Evolutionary conservation across 2,113 vertebrate species (phyloP).

Genomic region (Garra rufa): DNA sequence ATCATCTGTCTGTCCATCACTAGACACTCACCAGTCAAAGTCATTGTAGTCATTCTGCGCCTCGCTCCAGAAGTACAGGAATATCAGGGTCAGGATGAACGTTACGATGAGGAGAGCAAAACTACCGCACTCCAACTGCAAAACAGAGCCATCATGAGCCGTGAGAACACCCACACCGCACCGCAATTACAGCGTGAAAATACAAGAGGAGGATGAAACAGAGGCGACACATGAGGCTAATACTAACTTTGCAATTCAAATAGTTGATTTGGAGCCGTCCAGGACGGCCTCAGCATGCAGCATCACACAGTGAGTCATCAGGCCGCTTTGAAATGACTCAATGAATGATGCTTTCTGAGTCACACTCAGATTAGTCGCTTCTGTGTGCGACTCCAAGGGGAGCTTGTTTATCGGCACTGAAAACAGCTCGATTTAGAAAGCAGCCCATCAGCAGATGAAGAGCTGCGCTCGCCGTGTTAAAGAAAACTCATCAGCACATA

Average conservation of each 20-base stretch:
- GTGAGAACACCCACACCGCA: neutral
- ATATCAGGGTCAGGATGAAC: slow-evolving; percentile 82
- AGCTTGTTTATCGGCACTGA: neutral
- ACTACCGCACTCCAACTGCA: slow-evolving; percentile 78
- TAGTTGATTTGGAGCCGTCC: neutral
- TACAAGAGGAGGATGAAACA: neutral
- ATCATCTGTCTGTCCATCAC: neutral
- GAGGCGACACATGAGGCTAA: neutral
- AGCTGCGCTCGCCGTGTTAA: neutral
- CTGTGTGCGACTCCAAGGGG: neutral
- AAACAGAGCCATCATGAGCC: slow-evolving; percentile 8
- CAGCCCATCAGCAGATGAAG: slow-evolving; percentile 32
- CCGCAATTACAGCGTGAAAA: neutral
- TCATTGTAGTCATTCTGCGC: slow-evolving; percentile 89
- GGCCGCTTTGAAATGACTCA: neutral
- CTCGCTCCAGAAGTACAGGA: slow-evolving; percentile 88
- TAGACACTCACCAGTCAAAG: slow-evolving; percentile 88
- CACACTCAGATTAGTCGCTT: neutral
- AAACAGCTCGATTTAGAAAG: slow-evolving; percentile 12
- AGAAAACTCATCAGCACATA: slow-evolving; percentile 35
- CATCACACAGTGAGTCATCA: neutral
- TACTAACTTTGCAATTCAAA: neutral
- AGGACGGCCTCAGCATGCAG: neutral
- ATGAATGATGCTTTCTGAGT: slow-evolving; percentile 19
- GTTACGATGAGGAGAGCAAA: slow-evolving; percentile 79